A percentile compares a stretch with the other conserved stretches of the same genome.
Conservation (phyloP, 2,888 invertebrate species). For the Agrotis puta region DNA sequence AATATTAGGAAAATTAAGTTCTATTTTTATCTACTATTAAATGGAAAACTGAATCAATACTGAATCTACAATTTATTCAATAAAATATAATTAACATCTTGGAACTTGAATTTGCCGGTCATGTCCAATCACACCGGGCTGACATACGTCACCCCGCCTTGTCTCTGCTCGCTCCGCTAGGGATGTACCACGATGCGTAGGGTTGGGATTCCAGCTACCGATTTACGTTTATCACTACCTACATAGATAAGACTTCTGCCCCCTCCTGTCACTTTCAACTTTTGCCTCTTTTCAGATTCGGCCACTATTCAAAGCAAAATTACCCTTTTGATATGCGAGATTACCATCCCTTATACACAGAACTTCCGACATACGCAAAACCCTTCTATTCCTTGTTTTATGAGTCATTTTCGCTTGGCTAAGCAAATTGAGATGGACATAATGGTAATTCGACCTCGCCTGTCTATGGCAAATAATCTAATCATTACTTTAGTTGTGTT, state of each 20-base stretch:
- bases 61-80: no score
- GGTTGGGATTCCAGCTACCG: no score
- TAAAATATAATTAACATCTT: no score
- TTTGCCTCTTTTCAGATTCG: slow-evolving; percentile 34
- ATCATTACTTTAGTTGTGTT: slow-evolving; percentile 38
- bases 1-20: not conserved
- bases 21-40: no score
- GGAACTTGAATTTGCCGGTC: no score
- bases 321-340: slow-evolving; percentile 41
- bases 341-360: slow-evolving; percentile 22
- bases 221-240: slow-evolving; percentile 2
- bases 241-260: not conserved
- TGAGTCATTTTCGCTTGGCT: slow-evolving; percentile 27
- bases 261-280: not conserved
- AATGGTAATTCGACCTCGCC: slow-evolving; percentile 31
- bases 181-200: no score
- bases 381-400: not conserved
- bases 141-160: no score
- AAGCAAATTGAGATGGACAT: slow-evolving; percentile 25
- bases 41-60: no score
- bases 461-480: slow-evolving; percentile 23
- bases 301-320: slow-evolving; percentile 40
- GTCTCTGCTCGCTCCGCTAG: no score
- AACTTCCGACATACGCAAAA: not conserved
- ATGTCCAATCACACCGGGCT: no score